A percentile compares a stretch with the other conserved stretches of the same genome.
Evolutionary conservation across 2,888 invertebrate species (phyloP).

Genomic region (Himalopsyche anomala): DNA sequence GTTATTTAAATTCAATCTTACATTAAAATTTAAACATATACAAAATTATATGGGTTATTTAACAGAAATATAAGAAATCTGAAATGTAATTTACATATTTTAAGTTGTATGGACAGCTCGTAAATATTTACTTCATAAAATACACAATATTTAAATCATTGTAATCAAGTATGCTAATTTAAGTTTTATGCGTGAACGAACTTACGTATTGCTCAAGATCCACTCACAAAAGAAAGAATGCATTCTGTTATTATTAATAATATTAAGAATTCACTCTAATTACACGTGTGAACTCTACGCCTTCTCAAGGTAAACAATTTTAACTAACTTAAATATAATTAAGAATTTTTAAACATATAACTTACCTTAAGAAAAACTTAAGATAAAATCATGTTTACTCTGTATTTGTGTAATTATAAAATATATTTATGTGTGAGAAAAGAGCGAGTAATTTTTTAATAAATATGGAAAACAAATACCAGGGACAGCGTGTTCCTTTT

Average conservation of each 20-base stretch:
- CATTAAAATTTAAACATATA: too few relatives aligned
- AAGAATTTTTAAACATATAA: neutral
- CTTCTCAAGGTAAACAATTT: slow-evolving; percentile 20
- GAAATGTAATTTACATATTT: too few relatives aligned
- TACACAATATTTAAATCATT: too few relatives aligned
- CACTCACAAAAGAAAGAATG: neutral
- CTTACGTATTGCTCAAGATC: neutral
- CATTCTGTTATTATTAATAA: neutral
- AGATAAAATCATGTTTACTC: neutral
- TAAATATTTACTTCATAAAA: too few relatives aligned
- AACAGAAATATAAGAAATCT: too few relatives aligned
- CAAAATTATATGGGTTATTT: too few relatives aligned
- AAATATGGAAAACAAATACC: too few relatives aligned
- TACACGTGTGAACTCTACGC: neutral
- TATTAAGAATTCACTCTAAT: neutral
- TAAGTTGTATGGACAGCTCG: too few relatives aligned
- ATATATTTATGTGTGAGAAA: slow-evolving; percentile 34
- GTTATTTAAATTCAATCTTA: too few relatives aligned
- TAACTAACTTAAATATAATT: neutral
- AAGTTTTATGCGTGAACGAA: too few relatives aligned
- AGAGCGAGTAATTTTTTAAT: neutral
- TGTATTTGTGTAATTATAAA: slow-evolving; percentile 2
- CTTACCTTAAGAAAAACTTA: neutral
- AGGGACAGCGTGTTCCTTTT: too few relatives aligned
- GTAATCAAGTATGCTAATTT: too few relatives aligned